Evolutionary conservation across 2,888 invertebrate genomes (phyloP).

Genomic region (Nephrotoma appendiculata): DNA sequence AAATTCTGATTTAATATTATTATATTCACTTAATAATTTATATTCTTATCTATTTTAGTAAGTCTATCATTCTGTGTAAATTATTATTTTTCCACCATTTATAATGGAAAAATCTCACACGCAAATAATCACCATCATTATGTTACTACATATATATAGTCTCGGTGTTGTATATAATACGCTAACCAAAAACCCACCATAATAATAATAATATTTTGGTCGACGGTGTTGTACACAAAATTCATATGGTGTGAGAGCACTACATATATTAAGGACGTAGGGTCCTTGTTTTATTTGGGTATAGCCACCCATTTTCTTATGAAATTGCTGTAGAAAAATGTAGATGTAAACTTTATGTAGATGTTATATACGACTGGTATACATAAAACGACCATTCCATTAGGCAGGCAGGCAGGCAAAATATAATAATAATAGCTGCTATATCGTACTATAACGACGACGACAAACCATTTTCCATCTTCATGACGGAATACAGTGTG

Average conservation of each 20-base stretch:
- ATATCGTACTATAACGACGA: background rate
- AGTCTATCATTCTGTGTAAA: background rate
- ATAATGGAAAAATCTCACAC: background rate
- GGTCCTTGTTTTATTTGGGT: background rate
- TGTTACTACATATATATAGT: background rate
- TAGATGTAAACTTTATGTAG: background rate
- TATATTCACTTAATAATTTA: background rate
- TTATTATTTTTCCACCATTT: background rate
- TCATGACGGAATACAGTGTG: background rate
- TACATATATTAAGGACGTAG: background rate
- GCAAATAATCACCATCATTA: background rate
- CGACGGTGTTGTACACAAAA: background rate
- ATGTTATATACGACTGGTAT: background rate
- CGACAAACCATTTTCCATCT: background rate
- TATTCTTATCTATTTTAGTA: background rate
- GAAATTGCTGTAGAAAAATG: background rate
- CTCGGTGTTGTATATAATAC: background rate
- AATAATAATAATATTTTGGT: background rate
- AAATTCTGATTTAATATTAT: background rate
- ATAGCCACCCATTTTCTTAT: background rate
- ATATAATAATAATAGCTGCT: background rate
- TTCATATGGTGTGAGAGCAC: background rate
- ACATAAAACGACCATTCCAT: background rate
- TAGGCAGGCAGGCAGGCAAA: background rate
- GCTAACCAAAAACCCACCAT: background rate